Evolutionary conservation across 2,888 invertebrate genomes (phyloP).

Genomic region (Drosophila colorata): DNA sequence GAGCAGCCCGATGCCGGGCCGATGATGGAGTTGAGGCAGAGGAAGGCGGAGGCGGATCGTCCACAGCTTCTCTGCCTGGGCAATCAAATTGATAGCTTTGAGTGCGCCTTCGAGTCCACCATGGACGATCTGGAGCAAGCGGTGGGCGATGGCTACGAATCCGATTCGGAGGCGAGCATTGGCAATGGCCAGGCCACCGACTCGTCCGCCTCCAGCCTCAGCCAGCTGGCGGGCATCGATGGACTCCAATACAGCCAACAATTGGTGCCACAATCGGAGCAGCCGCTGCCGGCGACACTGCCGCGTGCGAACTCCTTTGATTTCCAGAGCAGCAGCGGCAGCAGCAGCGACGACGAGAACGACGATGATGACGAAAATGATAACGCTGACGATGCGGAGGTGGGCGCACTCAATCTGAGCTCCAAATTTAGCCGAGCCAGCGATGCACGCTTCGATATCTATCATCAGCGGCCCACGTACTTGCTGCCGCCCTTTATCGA

Average conservation of each 20-base stretch:
- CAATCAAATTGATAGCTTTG: conserved; percentile 79
- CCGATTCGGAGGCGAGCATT: conserved; percentile 79
- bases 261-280: conserved; percentile 49
- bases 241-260: conserved; percentile 66
- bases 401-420: conserved; percentile 46
- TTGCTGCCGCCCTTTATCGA: conserved; percentile 87
- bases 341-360: conserved; percentile 67
- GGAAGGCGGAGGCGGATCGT: conserved; percentile 5
- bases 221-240: conserved; percentile 48
- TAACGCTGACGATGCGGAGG: conserved; percentile 26
- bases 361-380: conserved; percentile 51
- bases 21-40: too few species aligned
- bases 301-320: conserved; percentile 77
- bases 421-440: conserved; percentile 60
- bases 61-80: conserved; percentile 42
- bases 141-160: conserved; percentile 82
- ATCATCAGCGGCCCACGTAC: conserved; percentile 76
- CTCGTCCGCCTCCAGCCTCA: conserved; percentile 58
- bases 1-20: conserved; percentile 53
- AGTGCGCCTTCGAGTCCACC: conserved; percentile 83
- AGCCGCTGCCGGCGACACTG: conserved; percentile 60
- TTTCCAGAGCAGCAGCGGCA: conserved; percentile 77
- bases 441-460: conserved; percentile 67
- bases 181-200: conserved; percentile 63
- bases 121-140: conserved; percentile 84